These are phyloP conservation scores for Rhadinocentrus ornatus DNA, from an alignment of 2,797 vertebrate genomes.

Conservation along the genomic window DNA sequence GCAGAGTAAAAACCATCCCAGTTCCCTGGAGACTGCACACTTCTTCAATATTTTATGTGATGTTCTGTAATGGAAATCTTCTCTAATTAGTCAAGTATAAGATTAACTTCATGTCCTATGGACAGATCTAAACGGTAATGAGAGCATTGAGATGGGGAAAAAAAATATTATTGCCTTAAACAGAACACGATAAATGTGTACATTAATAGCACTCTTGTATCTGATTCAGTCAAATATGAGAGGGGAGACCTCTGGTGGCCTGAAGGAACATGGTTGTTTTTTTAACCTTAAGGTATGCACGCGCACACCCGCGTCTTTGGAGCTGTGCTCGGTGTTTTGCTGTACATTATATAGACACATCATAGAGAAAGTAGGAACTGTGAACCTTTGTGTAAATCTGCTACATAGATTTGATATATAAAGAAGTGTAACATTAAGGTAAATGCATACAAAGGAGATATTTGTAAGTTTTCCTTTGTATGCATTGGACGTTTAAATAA, in stretches of 20 bases:
- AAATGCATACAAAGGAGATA: too few relatives aligned
- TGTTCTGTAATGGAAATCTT: conserved; percentile 51
- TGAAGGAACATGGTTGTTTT: background rate
- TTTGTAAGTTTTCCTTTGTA: too few relatives aligned
- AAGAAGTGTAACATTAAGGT: too few relatives aligned
- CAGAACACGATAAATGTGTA: conserved; percentile 2
- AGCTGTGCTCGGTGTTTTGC: background rate
- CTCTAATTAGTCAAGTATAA: conserved; percentile 28
- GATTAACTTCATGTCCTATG: conserved; percentile 22
- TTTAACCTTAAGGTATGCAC: background rate
- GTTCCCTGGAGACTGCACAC: conserved; percentile 22
- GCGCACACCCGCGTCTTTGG: background rate
- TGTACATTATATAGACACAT: too few relatives aligned
- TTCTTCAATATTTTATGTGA: conserved; percentile 64
- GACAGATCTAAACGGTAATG: background rate
- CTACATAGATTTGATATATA: too few relatives aligned
- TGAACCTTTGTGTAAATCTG: too few relatives aligned
- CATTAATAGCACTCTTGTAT: background rate
- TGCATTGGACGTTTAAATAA: too few relatives aligned
- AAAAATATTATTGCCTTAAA: background rate
- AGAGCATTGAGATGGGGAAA: background rate
- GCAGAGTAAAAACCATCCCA: conserved; percentile 36
- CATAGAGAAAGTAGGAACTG: too few relatives aligned
- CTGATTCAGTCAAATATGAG: conserved; percentile 6
- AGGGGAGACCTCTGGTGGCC: conserved; percentile 66